Percentiles rank a stretch among this genome's conserved stretches.
These are phyloP conservation scores for Porites evermanni DNA, from an alignment of 92 coral and sea anemone genomes.

Conservation along the genomic window DNA sequence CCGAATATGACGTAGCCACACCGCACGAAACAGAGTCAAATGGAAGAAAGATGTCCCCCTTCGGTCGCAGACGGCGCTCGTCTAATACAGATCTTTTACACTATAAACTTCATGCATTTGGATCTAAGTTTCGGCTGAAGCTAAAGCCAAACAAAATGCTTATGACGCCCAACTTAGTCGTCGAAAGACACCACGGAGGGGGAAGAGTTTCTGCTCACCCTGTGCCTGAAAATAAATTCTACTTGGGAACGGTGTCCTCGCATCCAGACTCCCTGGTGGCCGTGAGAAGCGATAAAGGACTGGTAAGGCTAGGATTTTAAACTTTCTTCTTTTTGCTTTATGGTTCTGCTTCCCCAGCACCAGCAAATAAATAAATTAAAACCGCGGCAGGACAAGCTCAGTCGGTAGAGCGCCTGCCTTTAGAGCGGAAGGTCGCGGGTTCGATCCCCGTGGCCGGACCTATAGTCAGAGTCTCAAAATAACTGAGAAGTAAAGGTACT, in stretches of 20 bases:
- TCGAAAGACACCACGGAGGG: slow-evolving; percentile 46
- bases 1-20: slow-evolving; percentile 36
- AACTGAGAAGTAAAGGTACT: no score
- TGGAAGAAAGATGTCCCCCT: slow-evolving; percentile 28
- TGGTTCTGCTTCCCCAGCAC: not conserved
- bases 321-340: not conserved
- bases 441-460: no score
- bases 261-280: slow-evolving; percentile 56
- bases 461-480: no score
- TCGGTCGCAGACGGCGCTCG: slow-evolving; percentile 12
- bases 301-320: slow-evolving; percentile 18
- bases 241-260: slow-evolving; percentile 32
- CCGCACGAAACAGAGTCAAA: slow-evolving; percentile 23
- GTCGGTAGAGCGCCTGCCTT: not conserved
- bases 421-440: no score
- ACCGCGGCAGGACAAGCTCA: not conserved
- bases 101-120: slow-evolving; percentile 57
- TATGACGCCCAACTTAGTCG: slow-evolving; percentile 49
- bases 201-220: slow-evolving; percentile 36
- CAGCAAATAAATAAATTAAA: not conserved
- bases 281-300: slow-evolving; percentile 19
- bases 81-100: slow-evolving; percentile 17
- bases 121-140: slow-evolving; percentile 47
- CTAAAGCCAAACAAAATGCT: slow-evolving; percentile 27
- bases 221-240: slow-evolving; percentile 34